Conservation (phyloP, 2,888 invertebrate genomes). For the Pandemis heparana region DNA sequence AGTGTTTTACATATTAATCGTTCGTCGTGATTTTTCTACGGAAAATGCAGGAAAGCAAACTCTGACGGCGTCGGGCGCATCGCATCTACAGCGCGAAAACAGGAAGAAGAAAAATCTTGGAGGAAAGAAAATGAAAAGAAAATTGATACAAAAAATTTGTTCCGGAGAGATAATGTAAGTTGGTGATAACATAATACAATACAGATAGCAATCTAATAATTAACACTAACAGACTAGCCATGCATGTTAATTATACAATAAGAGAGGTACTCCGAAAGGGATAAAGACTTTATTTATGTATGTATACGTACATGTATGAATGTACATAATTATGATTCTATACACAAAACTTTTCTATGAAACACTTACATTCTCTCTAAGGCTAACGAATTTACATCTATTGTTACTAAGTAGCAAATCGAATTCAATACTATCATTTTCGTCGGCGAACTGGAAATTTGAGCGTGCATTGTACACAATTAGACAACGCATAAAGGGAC, state of each 20-base stretch:
- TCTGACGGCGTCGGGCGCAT: not conserved
- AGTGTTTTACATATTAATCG: conserved; percentile 26
- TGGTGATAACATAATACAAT: too few species aligned
- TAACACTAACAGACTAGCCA: too few species aligned
- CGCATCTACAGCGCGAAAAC: not conserved
- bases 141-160: not conserved
- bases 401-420: not conserved
- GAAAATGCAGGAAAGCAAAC: not conserved
- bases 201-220: too few species aligned
- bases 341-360: too few species aligned
- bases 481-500: conserved; percentile 37
- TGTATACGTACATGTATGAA: too few species aligned
- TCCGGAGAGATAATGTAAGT: not conserved
- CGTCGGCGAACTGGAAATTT: conserved; percentile 30
- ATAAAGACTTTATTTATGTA: too few species aligned
- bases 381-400: conserved; percentile 1
- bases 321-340: too few species aligned
- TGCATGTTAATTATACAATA: too few species aligned
- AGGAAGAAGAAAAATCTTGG: conserved; percentile 1
- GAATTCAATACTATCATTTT: conserved; percentile 21
- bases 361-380: too few species aligned
- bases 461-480: conserved; percentile 31
- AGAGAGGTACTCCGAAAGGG: too few species aligned
- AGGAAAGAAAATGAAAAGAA: not conserved
- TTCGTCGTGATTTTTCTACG: conserved; percentile 9